Conservation (phyloP, 2,888 invertebrate genomes). For the Tigriopus californicus region DNA sequence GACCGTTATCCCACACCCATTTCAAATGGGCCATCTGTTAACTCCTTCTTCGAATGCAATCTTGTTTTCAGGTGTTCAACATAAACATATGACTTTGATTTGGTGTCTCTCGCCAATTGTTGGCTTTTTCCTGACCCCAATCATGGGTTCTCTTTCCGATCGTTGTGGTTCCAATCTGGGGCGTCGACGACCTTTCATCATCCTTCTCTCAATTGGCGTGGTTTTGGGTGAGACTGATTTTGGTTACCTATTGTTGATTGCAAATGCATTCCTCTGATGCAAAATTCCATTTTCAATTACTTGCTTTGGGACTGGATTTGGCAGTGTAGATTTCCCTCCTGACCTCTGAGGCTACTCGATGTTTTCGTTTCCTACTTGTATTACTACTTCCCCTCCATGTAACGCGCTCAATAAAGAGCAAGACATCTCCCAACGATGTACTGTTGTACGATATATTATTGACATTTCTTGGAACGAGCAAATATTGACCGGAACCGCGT, state of each 20-base stretch:
- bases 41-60: no score
- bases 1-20: no score
- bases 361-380: background rate
- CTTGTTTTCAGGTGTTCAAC: conserved; percentile 43
- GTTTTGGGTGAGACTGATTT: conserved; percentile 45
- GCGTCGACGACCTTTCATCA: conserved; percentile 73
- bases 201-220: conserved; percentile 70
- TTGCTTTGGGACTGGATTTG: no score
- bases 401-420: no score
- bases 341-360: no score
- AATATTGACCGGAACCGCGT: no score
- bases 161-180: conserved; percentile 67
- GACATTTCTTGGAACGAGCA: no score
- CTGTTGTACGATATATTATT: background rate
- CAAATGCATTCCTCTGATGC: background rate
- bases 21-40: no score
- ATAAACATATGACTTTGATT: conserved; percentile 80
- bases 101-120: conserved; percentile 87
- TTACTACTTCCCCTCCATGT: no score
- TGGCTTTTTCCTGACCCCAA: conserved; percentile 81
- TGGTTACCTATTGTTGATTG: background rate
- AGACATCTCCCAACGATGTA: no score
- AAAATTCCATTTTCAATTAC: no score
- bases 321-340: no score
- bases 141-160: conserved; percentile 55